These are phyloP conservation scores for Hemistola chrysoprasaria DNA, from an alignment of 2,888 invertebrate genomes.

Conservation along the genomic window DNA sequence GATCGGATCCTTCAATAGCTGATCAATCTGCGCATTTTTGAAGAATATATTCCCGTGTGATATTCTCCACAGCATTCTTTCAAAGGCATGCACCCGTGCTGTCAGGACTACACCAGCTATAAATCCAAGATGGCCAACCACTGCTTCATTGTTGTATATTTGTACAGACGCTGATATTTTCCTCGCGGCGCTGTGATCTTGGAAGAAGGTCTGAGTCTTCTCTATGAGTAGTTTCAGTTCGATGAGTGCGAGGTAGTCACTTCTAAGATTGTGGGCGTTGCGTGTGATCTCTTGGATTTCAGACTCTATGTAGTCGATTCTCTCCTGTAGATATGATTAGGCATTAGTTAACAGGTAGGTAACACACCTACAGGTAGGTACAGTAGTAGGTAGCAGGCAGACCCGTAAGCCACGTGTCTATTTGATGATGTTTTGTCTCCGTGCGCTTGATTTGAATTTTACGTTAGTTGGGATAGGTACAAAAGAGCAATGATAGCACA, in stretches of 20 bases:
- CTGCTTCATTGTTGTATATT: conserved; percentile 68
- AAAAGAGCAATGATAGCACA: no score
- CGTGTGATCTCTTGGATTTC: conserved; percentile 75
- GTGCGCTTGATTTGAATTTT: no score
- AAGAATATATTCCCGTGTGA: conserved; percentile 78
- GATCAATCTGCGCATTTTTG: conserved; percentile 72
- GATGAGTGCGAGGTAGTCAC: conserved; percentile 66
- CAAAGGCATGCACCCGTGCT: conserved; percentile 65
- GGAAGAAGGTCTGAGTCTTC: conserved; percentile 74
- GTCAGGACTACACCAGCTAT: conserved; percentile 74
- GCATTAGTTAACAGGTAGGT: not conserved
- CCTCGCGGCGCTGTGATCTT: conserved; percentile 83
- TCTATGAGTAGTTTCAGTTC: conserved; percentile 70
- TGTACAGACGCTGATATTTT: conserved; percentile 74
- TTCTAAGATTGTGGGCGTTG: conserved; percentile 71
- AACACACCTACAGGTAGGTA: no score
- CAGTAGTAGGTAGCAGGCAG: no score
- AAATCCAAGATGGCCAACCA: conserved; percentile 68
- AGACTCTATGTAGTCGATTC: conserved; percentile 77
- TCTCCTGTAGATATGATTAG: conserved; percentile 56
- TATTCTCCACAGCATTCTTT: conserved; percentile 76
- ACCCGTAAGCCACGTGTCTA: no score
- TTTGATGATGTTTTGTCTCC: no score
- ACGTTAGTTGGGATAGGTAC: no score
- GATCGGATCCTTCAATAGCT: conserved; percentile 66